Percentiles rank a stretch among this genome's conserved stretches.
These are phyloP conservation scores for Drosophila colorata DNA, from an alignment of 2,888 invertebrate genomes.

Conservation along the genomic window DNA sequence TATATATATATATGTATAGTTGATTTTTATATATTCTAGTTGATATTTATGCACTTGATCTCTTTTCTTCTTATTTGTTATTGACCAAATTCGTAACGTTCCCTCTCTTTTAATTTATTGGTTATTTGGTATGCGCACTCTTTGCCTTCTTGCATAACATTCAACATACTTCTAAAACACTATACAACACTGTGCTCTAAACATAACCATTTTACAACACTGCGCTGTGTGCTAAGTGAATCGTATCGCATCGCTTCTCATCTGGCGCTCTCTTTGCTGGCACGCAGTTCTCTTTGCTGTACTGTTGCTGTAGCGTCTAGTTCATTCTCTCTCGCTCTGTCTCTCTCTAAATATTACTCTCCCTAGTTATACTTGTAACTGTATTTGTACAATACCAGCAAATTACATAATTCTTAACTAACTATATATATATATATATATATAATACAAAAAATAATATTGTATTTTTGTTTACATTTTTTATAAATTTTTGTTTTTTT, in stretches of 20 bases:
- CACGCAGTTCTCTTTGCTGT: slow-evolving; percentile 44
- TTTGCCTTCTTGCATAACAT: slow-evolving; percentile 40
- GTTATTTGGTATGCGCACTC: slow-evolving; percentile 28
- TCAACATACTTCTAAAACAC: slow-evolving; percentile 3
- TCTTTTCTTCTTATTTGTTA: slow-evolving; percentile 33
- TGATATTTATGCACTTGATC: slow-evolving; percentile 57
- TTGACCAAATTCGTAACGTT: slow-evolving; percentile 19
- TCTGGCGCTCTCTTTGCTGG: slow-evolving; percentile 40
- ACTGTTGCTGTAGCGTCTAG: slow-evolving; percentile 45
- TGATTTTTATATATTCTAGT: slow-evolving; percentile 42
- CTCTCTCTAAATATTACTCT: slow-evolving; percentile 16
- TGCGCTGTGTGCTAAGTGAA: slow-evolving; percentile 32
- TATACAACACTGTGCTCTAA: slow-evolving; percentile 16
- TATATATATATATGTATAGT: slow-evolving; percentile 1
- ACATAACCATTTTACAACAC: slow-evolving; percentile 16
- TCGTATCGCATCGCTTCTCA: slow-evolving; percentile 41
- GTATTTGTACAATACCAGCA: slow-evolving; percentile 36
- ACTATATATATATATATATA: too few species aligned
- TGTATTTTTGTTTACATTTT: slow-evolving; percentile 26
- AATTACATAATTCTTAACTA: slow-evolving; percentile 28
- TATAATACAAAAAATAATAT: slow-evolving; percentile 38
- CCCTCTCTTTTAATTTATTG: slow-evolving; percentile 22
- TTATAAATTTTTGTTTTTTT: slow-evolving; percentile 39
- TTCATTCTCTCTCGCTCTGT: slow-evolving; percentile 15
- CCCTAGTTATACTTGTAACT: slow-evolving; percentile 31